These are phyloP conservation scores for Drosophila nigrodunni DNA, from an alignment of 1,140 invertebrate species.

Conservation along the genomic window DNA sequence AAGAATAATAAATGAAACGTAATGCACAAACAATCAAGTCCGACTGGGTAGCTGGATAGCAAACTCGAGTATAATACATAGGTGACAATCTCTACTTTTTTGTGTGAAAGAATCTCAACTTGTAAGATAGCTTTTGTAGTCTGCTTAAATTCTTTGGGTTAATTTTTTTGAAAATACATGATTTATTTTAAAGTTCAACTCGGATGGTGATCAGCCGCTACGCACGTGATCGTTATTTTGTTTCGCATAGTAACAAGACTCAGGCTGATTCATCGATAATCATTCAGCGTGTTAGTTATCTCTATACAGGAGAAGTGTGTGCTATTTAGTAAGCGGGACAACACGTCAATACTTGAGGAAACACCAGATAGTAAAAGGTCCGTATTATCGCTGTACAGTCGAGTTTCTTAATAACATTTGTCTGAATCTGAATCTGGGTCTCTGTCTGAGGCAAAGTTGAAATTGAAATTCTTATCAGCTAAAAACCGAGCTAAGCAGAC, in stretches of 20 bases:
- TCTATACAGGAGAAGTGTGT: conserved; percentile 4
- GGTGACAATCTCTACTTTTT: too few relatives aligned
- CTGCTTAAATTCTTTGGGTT: too few relatives aligned
- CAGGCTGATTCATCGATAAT: neutral
- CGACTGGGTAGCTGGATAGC: too few relatives aligned
- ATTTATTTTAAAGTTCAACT: neutral
- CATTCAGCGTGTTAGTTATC: conserved; percentile 10
- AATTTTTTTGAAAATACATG: too few relatives aligned
- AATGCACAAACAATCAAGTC: too few relatives aligned
- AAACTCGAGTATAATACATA: too few relatives aligned
- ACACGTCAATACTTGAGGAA: conserved; percentile 9
- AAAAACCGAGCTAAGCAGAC: conserved; percentile 47
- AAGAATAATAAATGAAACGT: too few relatives aligned
- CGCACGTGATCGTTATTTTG: neutral
- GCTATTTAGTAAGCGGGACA: neutral
- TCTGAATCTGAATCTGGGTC: neutral
- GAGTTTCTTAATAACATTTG: neutral
- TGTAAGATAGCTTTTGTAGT: too few relatives aligned
- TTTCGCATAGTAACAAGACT: conserved; percentile 27
- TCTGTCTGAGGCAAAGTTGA: neutral
- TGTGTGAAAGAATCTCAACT: too few relatives aligned
- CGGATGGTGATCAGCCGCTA: neutral
- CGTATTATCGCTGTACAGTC: conserved; percentile 1
- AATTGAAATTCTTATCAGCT: conserved; percentile 37
- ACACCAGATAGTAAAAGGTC: conserved; percentile 3